Base-by-base conservation (phyloP, 1,140 invertebrate genomes). In the Caerostris extrusa region DNA sequence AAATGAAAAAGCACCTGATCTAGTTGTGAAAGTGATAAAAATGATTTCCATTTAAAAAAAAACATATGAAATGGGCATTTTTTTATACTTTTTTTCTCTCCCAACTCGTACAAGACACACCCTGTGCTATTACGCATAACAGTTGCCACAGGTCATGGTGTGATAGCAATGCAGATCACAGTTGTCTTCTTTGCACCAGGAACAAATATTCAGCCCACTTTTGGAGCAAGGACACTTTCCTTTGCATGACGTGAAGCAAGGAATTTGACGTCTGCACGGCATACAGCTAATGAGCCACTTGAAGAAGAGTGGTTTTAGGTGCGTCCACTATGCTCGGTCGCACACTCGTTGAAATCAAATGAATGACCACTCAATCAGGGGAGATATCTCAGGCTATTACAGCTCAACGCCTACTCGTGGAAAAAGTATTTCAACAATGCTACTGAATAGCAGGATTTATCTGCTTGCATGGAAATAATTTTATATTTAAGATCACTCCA, bases 221-320 rank as follows among this genome's bases (percentile, higher is more conserved):
- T 87, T 87, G 64, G 85, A 87, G 85, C 85, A 87, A 87, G 85
- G 85, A 87, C 85, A 87, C 85, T 87, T 87, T 87, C 85, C 58
- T 12, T 77, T 12, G 85, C 82, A 85, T 87, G 57, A 34, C 85
- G 34, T 53, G 58, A 61, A 77, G 3, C 34, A 77, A 77, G 71
- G 71, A 77, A 77, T 77, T 34, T 77, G 71, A 77, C 69, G 69
- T 50, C 50, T 7, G 34, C 7, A 6, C 69, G 69, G 50, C 34
- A 34, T 34, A 34, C 34, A 34, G 34, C 34, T 34, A 34, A 3
- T 50, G 67, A 53, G 19, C 34, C 10, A 77, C 3, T 34, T 12
- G 34, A 53, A 12, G 34, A 53, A 12, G 12, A 10, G 8, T 12
- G 4, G 34, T 77, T 77, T 77, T 77, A n/a, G 34, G 19, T 71